Conservation (phyloP, 2,113 vertebrate species). For the Barnardius zonarius region DNA sequence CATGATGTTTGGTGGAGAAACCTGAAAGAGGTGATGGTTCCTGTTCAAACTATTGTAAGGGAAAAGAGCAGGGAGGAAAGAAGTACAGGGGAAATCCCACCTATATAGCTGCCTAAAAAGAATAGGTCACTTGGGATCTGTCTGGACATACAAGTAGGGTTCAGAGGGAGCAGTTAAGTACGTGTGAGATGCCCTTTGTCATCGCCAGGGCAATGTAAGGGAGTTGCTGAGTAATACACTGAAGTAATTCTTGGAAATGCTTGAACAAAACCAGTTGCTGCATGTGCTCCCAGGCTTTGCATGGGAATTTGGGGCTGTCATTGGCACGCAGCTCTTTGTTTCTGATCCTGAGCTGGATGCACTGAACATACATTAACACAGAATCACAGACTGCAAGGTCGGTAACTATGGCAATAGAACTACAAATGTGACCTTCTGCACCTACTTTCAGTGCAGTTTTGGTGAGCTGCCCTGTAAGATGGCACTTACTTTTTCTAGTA, state of each 20-base stretch:
- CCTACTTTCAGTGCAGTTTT: not conserved
- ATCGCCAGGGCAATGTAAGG: not conserved
- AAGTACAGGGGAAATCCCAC: not conserved
- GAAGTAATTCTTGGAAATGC: not conserved
- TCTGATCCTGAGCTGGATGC: not conserved
- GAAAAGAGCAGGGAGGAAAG: not conserved
- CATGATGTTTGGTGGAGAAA: not conserved
- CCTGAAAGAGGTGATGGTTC: not conserved
- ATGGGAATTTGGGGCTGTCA: rapidly evolving
- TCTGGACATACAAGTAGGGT: not conserved
- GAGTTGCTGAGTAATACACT: not conserved
- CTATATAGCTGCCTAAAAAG: not conserved
- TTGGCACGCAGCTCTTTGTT: not conserved
- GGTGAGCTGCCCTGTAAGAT: not conserved
- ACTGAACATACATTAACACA: not conserved
- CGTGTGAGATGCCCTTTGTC: not conserved
- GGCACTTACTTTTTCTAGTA: not conserved
- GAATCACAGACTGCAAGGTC: not conserved
- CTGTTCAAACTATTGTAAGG: not conserved
- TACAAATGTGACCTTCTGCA: not conserved
- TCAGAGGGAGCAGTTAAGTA: not conserved
- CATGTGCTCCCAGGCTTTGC: not conserved
- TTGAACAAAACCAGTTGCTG: not conserved
- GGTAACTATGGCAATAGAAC: not conserved
- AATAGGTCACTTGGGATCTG: not conserved